These are phyloP conservation scores for Dysdera silvatica DNA, from an alignment of 1,140 invertebrate species.

Conservation along the genomic window DNA sequence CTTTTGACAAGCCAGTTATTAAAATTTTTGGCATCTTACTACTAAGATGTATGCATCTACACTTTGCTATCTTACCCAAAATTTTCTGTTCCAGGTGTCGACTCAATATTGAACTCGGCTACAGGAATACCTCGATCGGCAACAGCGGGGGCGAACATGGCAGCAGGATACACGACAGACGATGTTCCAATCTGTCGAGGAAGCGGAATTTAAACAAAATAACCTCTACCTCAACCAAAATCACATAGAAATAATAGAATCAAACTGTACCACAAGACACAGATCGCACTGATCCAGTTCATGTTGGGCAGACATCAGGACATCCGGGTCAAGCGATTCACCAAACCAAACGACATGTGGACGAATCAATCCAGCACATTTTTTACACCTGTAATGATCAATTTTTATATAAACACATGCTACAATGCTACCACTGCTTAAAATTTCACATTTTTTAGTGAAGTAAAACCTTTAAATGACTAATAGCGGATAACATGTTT, in stretches of 20 bases:
- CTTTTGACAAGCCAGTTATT: background rate
- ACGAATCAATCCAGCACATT: slow-evolving; percentile 64
- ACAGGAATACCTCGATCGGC: slow-evolving; percentile 67
- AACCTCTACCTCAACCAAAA: background rate
- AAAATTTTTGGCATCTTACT: background rate
- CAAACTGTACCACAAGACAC: slow-evolving; percentile 65
- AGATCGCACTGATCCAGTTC: slow-evolving; percentile 66
- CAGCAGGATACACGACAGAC: slow-evolving; percentile 80
- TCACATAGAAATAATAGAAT: slow-evolving; percentile 1
- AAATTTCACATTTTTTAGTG: background rate
- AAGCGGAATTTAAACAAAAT: background rate
- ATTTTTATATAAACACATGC: background rate
- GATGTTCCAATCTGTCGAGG: slow-evolving; percentile 64
- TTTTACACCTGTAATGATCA: slow-evolving; percentile 49
- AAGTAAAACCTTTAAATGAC: background rate
- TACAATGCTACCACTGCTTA: background rate
- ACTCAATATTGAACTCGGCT: slow-evolving; percentile 82
- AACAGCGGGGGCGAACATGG: slow-evolving; percentile 77
- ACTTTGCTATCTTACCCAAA: slow-evolving; percentile 54
- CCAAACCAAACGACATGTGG: slow-evolving; percentile 88
- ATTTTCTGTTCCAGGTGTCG: slow-evolving; percentile 59
- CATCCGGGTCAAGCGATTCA: slow-evolving; percentile 60
- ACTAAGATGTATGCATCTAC: background rate
- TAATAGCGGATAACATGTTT: background rate
- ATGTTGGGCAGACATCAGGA: slow-evolving; percentile 55